A percentile compares a stretch with the other conserved stretches of the same genome.
Conservation (phyloP, 2,797 vertebrate genomes). For the Heterohyrax brucei region DNA sequence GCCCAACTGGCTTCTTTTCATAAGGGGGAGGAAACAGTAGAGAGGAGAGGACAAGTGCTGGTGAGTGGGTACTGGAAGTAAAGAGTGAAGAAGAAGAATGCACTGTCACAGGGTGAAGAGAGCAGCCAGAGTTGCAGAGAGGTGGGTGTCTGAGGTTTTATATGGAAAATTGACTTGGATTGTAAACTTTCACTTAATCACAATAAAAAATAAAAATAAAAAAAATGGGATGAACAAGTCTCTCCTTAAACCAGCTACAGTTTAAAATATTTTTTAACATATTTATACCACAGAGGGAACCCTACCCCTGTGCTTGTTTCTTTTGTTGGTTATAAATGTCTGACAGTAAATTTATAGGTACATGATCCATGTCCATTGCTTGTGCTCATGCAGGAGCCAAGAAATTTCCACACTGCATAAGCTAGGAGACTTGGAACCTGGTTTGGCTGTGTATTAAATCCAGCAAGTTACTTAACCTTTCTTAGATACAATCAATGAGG, state of each 20-base stretch:
- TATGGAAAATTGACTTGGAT: too few relatives aligned
- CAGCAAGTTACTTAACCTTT: constrained; percentile 31
- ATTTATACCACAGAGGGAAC: background rate
- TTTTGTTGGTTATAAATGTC: constrained; percentile 16
- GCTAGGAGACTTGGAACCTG: constrained; percentile 1
- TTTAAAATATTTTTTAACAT: constrained; percentile 48
- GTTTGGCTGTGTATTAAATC: constrained; percentile 7
- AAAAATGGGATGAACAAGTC: background rate
- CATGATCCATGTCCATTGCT: constrained; percentile 13
- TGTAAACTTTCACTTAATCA: too few relatives aligned
- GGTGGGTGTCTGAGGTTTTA: too few relatives aligned
- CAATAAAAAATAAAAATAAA: background rate
- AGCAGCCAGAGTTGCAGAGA: too few relatives aligned
- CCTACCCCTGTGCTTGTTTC: background rate
- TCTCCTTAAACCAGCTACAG: constrained; percentile 1
- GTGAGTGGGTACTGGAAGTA: too few relatives aligned
- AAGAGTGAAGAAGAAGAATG: too few relatives aligned
- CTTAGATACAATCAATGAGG: constrained; percentile 21
- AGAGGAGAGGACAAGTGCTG: too few relatives aligned
- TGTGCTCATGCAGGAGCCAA: background rate
- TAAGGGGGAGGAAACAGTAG: too few relatives aligned
- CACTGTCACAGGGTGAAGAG: too few relatives aligned
- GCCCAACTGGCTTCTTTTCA: too few relatives aligned
- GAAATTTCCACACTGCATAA: background rate
- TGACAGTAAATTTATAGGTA: constrained; percentile 30